Conservation (phyloP, 2,797 vertebrate species). For the Acomys russatus region DNA sequence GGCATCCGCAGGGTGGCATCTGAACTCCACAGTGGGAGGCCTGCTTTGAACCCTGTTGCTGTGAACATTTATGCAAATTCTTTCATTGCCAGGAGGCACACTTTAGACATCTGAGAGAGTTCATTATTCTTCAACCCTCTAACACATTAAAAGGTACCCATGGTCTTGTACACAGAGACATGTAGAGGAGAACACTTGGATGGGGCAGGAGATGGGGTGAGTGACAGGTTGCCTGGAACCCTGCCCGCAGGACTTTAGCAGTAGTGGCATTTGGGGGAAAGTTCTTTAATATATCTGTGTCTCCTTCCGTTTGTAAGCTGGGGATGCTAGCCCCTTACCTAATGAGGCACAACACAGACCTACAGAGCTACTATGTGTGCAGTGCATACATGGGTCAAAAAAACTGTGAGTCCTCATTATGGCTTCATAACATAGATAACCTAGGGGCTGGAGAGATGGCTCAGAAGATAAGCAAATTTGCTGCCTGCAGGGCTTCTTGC, state of each 20-base stretch:
- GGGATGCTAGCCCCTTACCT: background rate
- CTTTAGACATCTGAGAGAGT: background rate
- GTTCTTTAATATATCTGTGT: background rate
- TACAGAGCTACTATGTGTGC: background rate
- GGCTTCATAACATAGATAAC: background rate
- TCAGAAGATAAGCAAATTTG: background rate
- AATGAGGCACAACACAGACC: accelerated
- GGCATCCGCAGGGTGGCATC: accelerated
- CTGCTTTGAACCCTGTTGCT: background rate
- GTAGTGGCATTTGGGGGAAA: background rate
- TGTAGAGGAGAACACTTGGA: background rate
- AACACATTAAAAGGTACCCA: background rate
- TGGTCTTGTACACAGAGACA: background rate
- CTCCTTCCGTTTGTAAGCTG: background rate
- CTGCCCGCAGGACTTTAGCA: background rate
- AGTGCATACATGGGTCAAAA: accelerated
- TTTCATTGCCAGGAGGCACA: background rate
- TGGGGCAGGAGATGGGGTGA: accelerated
- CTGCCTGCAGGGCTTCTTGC: background rate
- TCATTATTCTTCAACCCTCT: no score
- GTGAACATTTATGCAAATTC: no score
- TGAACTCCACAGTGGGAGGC: background rate
- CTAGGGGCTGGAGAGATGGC: background rate
- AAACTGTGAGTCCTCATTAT: no score
- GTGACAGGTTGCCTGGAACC: no score